Base-by-base conservation (phyloP, 2,113 vertebrate species). In the Hiodon tergisus region DNA sequence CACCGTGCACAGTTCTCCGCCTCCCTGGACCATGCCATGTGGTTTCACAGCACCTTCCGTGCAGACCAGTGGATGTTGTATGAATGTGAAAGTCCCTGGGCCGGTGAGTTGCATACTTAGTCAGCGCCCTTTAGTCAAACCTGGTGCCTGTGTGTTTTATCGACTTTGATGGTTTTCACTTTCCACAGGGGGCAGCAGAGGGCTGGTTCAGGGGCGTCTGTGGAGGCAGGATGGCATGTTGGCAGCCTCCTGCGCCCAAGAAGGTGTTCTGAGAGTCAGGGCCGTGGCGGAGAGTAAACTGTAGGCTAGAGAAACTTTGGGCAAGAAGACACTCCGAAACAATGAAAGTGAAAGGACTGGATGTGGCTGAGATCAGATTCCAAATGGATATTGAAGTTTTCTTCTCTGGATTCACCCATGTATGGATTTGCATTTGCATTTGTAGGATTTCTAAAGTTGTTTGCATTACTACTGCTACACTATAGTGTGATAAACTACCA, bases 11-110 rank as follows among this genome's bases (percentile, higher is more conserved):
- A 61, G n/a, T 93, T 96, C 78, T 73, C 88, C 8, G 95, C 82
- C 78, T 99, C 97, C 0, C 86, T 99, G 0, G 95, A 99, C 82
- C 97, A 99, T 53, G 93, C 96, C 81, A 95, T 99, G 95, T 99
- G 96, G 96, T 99, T 99, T 86, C 96, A 98, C 0, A 88, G 82
- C 0, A 93, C 93, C 0, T 99, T 99, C 90, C 89, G 94, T 75
- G 90, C 94, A 0, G 96, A 98, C 62, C 92, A 98, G 81, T 99
- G 97, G 96, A 98, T 98, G 95, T 81, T 99, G 3, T 98, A 97
- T 0, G 95, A 99, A 80, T 97, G 94, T 0, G 94, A 97, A 83
- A 99, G 97, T 77, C 93, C 96, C 5, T 99, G 95, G 96, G 91
- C 96, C 62, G 96, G 96, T 98, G 76, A 90, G 93, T 78, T 0